Conservation (phyloP, 2,113 vertebrate species). For the Alaudala cheleensis region DNA sequence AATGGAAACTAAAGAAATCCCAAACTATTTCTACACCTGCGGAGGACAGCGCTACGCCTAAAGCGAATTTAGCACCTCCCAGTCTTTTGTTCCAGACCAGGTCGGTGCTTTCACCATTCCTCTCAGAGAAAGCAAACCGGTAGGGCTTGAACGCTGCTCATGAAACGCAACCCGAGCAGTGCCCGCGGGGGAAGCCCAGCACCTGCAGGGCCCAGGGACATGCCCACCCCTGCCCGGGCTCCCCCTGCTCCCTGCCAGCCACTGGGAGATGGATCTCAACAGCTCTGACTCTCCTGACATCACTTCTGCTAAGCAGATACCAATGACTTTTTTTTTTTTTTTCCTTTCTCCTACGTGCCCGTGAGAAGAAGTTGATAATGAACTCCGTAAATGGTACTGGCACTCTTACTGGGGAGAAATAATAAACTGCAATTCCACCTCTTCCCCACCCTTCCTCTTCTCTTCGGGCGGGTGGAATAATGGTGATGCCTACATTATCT, state of each 20-base stretch:
- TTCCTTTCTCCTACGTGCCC: not conserved
- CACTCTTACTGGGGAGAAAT: not conserved
- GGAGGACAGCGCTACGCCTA: not conserved
- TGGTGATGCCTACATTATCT: not conserved
- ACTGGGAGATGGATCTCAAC: not conserved
- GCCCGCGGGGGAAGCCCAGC: not conserved
- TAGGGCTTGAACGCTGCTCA: not conserved
- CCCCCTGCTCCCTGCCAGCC: not conserved
- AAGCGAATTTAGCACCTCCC: not conserved
- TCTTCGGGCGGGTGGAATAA: not conserved
- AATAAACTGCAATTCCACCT: conserved; percentile 22
- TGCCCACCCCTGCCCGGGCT: not conserved
- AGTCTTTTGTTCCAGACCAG: not conserved
- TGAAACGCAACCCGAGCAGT: not conserved
- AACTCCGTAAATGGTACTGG: not conserved
- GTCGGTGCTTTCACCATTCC: not conserved
- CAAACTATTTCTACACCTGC: not conserved
- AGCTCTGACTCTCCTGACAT: not conserved
- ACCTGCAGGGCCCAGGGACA: not conserved
- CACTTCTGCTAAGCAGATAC: not conserved
- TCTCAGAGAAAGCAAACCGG: not conserved
- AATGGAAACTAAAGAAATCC: not conserved
- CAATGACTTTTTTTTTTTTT: not conserved
- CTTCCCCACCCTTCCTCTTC: not conserved
- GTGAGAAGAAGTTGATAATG: conserved; percentile 24